These are phyloP conservation scores for Xyrichtys novacula DNA, from an alignment of 2,797 vertebrate species.

Conservation along the genomic window DNA sequence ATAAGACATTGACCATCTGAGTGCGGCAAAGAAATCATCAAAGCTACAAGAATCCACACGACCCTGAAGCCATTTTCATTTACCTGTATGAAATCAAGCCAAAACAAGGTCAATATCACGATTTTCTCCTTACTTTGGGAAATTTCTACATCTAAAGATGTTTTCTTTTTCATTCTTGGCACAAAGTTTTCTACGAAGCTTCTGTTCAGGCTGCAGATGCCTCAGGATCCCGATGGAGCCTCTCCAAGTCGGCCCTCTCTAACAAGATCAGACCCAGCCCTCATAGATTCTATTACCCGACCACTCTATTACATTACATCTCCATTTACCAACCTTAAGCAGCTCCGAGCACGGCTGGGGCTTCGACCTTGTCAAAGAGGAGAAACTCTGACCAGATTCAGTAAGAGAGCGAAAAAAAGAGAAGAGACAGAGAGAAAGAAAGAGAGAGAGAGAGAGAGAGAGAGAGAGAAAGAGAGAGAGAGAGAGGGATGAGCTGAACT, in stretches of 20 bases:
- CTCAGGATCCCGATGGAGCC: conserved; percentile 66
- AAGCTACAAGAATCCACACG: too few species aligned
- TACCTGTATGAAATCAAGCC: too few species aligned
- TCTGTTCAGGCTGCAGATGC: conserved; percentile 42
- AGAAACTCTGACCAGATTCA: conserved; percentile 76
- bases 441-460: conserved; percentile 29
- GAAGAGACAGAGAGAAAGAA: conserved; percentile 21
- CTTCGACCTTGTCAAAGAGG: conserved; percentile 84
- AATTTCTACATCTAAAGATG: background rate
- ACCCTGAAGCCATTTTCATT: too few species aligned
- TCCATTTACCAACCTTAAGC: conserved; percentile 86
- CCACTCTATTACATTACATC: conserved; percentile 86
- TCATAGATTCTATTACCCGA: conserved; percentile 83
- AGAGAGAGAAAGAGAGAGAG: conserved; percentile 28
- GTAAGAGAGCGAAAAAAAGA: conserved; percentile 55
- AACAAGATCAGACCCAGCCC: conserved; percentile 84
- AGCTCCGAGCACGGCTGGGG: conserved; percentile 70
- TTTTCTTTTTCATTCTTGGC: conserved; percentile 5
- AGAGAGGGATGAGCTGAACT: conserved; percentile 39
- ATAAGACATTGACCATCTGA: too few species aligned
- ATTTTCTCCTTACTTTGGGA: too few species aligned
- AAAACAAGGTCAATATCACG: too few species aligned
- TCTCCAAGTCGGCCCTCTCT: conserved; percentile 68
- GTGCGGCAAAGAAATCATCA: too few species aligned
- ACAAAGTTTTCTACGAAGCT: conserved; percentile 44